These are phyloP conservation scores for Marmota flaviventris DNA, from an alignment of 2,113 vertebrate genomes.

Conservation along the genomic window DNA sequence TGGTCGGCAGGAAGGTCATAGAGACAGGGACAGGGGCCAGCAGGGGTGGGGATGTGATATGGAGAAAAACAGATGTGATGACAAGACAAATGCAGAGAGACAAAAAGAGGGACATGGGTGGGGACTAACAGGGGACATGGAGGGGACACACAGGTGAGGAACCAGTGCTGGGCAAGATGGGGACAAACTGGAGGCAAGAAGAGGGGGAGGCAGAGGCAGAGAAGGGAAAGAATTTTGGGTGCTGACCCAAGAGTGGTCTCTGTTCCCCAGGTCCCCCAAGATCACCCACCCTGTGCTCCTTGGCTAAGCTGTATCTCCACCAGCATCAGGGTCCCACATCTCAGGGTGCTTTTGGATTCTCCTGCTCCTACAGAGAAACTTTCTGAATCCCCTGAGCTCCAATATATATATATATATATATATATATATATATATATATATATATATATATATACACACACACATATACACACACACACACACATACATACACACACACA, in stretches of 20 bases:
- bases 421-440: no score
- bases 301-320: background rate
- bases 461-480: no score
- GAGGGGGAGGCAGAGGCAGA: background rate
- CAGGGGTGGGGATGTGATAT: background rate
- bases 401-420: background rate
- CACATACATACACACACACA: no score
- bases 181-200: background rate
- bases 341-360: background rate
- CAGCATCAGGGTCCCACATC: background rate
- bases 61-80: background rate
- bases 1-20: background rate
- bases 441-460: no score
- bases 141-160: background rate
- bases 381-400: background rate
- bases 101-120: background rate
- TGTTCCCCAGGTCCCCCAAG: background rate
- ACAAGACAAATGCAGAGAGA: no score
- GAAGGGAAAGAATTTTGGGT: background rate
- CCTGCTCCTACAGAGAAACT: background rate
- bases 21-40: background rate
- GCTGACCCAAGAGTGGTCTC: background rate
- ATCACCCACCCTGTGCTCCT: background rate
- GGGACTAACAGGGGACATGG: no score
- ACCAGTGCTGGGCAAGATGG: background rate